These are phyloP conservation scores for Limnephilus auricula DNA, from an alignment of 2,888 invertebrate species.

Conservation along the genomic window DNA sequence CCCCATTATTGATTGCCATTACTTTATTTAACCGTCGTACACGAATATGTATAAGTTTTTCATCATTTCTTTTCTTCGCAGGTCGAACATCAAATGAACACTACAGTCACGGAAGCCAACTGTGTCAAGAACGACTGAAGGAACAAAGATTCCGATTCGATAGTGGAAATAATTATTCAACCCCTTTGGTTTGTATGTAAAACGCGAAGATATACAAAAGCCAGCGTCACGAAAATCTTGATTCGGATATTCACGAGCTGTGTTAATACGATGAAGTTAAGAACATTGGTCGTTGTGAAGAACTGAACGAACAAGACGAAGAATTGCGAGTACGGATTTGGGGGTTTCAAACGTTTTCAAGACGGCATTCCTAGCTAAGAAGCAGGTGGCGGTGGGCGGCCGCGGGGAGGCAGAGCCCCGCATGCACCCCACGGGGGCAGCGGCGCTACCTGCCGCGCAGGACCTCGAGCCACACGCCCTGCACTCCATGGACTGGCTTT, in stretches of 20 bases:
- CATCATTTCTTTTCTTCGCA: slow-evolving; percentile 63
- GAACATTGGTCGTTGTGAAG: slow-evolving; percentile 44
- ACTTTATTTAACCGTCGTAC: slow-evolving; percentile 75
- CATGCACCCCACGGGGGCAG: slow-evolving; percentile 87
- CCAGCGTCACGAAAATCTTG: background rate
- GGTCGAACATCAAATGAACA: slow-evolving; percentile 65
- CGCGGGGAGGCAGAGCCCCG: slow-evolving; percentile 70
- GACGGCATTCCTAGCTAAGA: slow-evolving; percentile 65
- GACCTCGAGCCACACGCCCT: slow-evolving; percentile 95
- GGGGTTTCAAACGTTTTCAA: slow-evolving; percentile 61
- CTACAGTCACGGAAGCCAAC: slow-evolving; percentile 64
- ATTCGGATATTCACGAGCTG: background rate
- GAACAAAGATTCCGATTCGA: slow-evolving; percentile 59
- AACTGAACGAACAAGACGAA: slow-evolving; percentile 26
- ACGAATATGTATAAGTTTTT: slow-evolving; percentile 60
- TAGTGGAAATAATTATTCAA: slow-evolving; percentile 55
- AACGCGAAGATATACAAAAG: background rate
- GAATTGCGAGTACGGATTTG: slow-evolving; percentile 26
- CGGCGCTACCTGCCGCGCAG: slow-evolving; percentile 86
- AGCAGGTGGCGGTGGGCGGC: slow-evolving; percentile 61
- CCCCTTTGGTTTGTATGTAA: background rate
- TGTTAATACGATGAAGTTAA: slow-evolving; percentile 40
- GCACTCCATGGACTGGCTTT: slow-evolving; percentile 98
- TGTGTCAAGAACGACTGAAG: slow-evolving; percentile 61
- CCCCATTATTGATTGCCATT: slow-evolving; percentile 78